A percentile compares a stretch with the other conserved stretches of the same genome.
phyloP scores from a whole-genome alignment of 2,888 invertebrate genomes.

The Mechanitis mazaeus region DNA sequence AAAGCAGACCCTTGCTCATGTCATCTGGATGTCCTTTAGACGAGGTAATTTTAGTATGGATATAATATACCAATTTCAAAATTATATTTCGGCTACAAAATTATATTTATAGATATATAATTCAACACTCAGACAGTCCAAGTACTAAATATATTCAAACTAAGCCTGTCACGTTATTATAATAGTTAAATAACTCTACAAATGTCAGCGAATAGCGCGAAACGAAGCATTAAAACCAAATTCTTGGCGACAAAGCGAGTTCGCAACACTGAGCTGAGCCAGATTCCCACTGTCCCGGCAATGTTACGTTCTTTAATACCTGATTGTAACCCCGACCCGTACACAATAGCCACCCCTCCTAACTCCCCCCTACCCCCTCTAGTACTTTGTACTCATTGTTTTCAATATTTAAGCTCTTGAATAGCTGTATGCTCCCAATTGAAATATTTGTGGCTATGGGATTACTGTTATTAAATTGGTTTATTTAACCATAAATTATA shows the following conservation, averaged over 20 bases:
- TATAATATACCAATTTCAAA: too few relatives aligned
- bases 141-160: constrained; percentile 10
- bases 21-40: constrained; percentile 96
- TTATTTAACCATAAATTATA: constrained; percentile 8
- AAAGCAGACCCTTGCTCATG: constrained; percentile 90
- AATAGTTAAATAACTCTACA: constrained; percentile 40
- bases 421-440: constrained; percentile 43
- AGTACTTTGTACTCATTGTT: constrained; percentile 72
- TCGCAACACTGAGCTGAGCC: constrained; percentile 63
- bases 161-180: not conserved
- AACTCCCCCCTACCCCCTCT: constrained; percentile 67
- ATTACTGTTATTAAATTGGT: constrained; percentile 40
- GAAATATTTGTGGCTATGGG: constrained; percentile 41
- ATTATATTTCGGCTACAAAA: too few relatives aligned
- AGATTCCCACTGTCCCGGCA: constrained; percentile 48
- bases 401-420: constrained; percentile 64
- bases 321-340: constrained; percentile 52
- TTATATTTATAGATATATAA: not conserved
- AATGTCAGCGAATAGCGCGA: constrained; percentile 59
- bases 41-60: constrained; percentile 79
- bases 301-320: constrained; percentile 55
- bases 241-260: constrained; percentile 54
- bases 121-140: not conserved
- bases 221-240: constrained; percentile 54
- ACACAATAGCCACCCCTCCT: constrained; percentile 44